Conservation (phyloP, 2,797 vertebrate species). For the Aselliscus stoliczkanus region DNA sequence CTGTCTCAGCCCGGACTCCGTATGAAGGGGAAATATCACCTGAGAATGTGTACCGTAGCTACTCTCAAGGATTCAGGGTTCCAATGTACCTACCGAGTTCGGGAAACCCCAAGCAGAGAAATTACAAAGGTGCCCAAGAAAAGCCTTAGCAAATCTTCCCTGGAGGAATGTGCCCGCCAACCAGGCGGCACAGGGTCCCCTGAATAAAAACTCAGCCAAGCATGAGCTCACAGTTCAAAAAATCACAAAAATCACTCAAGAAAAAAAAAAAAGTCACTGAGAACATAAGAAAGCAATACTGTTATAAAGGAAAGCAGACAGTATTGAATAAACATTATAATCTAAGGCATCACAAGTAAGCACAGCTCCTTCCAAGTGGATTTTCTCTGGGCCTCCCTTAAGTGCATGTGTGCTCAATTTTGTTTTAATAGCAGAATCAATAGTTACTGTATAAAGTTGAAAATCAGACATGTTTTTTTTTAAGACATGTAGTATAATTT, state of each 20-base stretch:
- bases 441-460: not conserved
- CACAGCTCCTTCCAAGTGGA: not conserved
- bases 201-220: constrained; percentile 22
- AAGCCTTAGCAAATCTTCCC: not conserved
- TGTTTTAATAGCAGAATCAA: not conserved
- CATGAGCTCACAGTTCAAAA: not conserved
- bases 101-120: constrained; percentile 4
- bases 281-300: not conserved
- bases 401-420: not conserved
- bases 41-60: not conserved
- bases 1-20: not conserved
- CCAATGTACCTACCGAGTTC: not conserved
- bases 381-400: not conserved
- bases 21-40: not conserved
- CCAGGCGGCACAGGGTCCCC: not conserved
- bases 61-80: not conserved
- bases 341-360: not conserved
- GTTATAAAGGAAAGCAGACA: not conserved
- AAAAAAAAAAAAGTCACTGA: not conserved
- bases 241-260: not conserved
- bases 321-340: not conserved
- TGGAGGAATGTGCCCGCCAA: not conserved
- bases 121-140: not conserved
- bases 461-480: not conserved
- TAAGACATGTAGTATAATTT: not conserved